phyloP scores from a whole-genome alignment of 2,888 invertebrate species.

The Patella caerulea region DNA sequence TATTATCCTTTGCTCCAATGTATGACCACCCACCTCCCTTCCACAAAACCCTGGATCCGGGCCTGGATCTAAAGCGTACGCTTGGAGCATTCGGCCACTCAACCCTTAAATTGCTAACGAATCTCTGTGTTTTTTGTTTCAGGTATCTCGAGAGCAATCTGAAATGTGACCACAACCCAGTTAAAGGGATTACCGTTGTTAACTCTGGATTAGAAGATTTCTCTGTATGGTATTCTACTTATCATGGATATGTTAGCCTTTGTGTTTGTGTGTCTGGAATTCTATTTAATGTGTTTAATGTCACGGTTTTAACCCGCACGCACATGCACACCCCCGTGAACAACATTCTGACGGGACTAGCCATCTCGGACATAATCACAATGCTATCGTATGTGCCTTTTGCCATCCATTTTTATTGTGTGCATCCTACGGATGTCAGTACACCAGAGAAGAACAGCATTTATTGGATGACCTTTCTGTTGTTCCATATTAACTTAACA shows the following conservation, averaged over 20 bases:
- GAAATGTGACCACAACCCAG: slow-evolving; percentile 35
- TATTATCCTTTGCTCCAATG: too few relatives aligned
- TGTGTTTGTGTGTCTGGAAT: slow-evolving; percentile 91
- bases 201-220: slow-evolving; percentile 43
- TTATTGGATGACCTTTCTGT: slow-evolving; percentile 71
- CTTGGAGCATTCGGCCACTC: too few relatives aligned
- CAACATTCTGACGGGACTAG: slow-evolving; percentile 86
- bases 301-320: slow-evolving; percentile 85
- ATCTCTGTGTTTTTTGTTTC: slow-evolving; percentile 16
- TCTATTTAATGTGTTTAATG: slow-evolving; percentile 91
- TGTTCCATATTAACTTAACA: slow-evolving; percentile 88
- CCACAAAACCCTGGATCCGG: too few relatives aligned
- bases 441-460: slow-evolving; percentile 61
- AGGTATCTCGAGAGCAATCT: slow-evolving; percentile 53
- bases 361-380: slow-evolving; percentile 90
- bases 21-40: too few relatives aligned
- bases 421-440: slow-evolving; percentile 44
- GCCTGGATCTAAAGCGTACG: too few relatives aligned
- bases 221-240: slow-evolving; percentile 57
- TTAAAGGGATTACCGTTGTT: slow-evolving; percentile 35
- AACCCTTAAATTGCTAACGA: too few relatives aligned
- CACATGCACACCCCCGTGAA: slow-evolving; percentile 93
- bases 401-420: slow-evolving; percentile 77
- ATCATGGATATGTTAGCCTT: slow-evolving; percentile 89
- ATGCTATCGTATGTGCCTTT: slow-evolving; percentile 92